These are phyloP conservation scores for Myiagra hebetior DNA, from an alignment of 2,113 vertebrate genomes.

Conservation along the genomic window DNA sequence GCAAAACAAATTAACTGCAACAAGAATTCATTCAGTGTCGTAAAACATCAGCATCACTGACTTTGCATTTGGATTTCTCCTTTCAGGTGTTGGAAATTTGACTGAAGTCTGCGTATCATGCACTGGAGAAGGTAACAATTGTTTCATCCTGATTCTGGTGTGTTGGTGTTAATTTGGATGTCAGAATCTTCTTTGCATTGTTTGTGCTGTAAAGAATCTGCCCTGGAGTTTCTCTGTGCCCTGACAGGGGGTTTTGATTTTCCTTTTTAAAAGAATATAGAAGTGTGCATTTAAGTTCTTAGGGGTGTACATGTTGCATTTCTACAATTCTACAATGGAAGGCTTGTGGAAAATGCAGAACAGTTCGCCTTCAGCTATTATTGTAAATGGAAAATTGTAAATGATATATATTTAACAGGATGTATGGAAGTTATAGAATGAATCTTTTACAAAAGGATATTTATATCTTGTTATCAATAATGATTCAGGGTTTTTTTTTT, in stretches of 20 bases:
- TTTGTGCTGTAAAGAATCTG: not conserved
- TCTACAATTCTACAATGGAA: not conserved
- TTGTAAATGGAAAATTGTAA: not conserved
- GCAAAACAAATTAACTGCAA: not conserved
- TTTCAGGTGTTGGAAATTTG: conserved; percentile 32
- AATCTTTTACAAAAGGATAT: not conserved
- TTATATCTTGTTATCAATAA: not conserved
- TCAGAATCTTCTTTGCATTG: not conserved
- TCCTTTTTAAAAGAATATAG: not conserved
- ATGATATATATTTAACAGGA: not conserved
- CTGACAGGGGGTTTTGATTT: not conserved
- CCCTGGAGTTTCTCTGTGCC: not conserved
- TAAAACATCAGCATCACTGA: not conserved
- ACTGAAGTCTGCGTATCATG: not conserved
- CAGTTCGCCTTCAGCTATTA: not conserved
- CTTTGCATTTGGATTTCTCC: not conserved
- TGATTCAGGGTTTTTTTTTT: not conserved
- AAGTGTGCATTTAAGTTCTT: not conserved
- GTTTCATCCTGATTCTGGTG: not conserved
- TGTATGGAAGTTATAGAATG: not conserved
- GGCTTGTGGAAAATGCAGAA: not conserved
- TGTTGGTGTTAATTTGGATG: not conserved
- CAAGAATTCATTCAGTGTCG: not conserved
- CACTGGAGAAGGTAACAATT: conserved; percentile 2
- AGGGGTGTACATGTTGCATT: not conserved